Conservation (phyloP, 1,140 invertebrate genomes). For the Tetragnatha versicolor region DNA sequence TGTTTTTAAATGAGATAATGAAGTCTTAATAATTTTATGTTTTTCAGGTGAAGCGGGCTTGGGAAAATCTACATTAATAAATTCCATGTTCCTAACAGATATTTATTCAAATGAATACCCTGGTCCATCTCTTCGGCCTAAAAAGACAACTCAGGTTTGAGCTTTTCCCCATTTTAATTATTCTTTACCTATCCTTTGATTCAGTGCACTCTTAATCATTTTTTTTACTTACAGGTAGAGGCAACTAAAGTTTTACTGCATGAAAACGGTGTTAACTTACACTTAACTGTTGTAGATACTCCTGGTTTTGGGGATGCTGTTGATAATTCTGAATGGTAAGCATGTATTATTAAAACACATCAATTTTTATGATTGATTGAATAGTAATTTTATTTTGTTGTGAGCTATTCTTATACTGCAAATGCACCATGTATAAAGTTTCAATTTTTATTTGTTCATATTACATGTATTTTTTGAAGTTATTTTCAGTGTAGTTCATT, state of each 20-base stretch:
- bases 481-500: neutral
- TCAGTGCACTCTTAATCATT: neutral
- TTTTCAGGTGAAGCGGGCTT: constrained; percentile 87
- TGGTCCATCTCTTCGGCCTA: constrained; percentile 81
- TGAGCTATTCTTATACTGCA: too few relatives aligned
- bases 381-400: neutral
- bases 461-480: neutral
- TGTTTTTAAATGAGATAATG: neutral
- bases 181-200: neutral
- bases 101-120: constrained; percentile 90
- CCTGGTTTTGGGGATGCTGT: constrained; percentile 76
- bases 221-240: constrained; percentile 73
- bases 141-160: constrained; percentile 87
- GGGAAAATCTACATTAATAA: constrained; percentile 98
- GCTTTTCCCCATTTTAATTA: neutral
- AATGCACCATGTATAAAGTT: too few relatives aligned
- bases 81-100: constrained; percentile 98
- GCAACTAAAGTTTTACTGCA: constrained; percentile 88
- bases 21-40: neutral
- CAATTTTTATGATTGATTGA: neutral
- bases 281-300: constrained; percentile 72
- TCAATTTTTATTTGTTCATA: too few relatives aligned
- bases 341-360: neutral
- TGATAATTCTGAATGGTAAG: constrained; percentile 72
- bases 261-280: constrained; percentile 69